Evolutionary conservation across 2,113 vertebrate species (phyloP).

Genomic region (Cathartes aura): DNA sequence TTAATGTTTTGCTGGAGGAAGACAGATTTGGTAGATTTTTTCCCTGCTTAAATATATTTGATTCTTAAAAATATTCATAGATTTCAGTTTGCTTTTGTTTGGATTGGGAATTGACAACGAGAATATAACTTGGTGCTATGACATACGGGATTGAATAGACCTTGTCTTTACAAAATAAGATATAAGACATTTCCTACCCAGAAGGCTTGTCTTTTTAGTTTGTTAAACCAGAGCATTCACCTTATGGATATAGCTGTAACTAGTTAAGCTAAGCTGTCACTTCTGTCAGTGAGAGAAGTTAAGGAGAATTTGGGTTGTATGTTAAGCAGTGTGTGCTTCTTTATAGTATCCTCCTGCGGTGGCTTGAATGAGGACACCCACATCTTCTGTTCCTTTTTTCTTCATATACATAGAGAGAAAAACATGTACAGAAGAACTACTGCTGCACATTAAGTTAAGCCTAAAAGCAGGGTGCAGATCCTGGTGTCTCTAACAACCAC

Average conservation of each 20-base stretch:
- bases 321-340: neutral
- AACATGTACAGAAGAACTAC: neutral
- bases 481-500: neutral
- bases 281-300: neutral
- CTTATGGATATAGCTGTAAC: neutral
- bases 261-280: neutral
- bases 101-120: neutral
- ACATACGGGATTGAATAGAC: neutral
- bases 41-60: neutral
- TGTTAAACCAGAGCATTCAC: neutral
- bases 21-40: neutral
- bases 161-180: neutral
- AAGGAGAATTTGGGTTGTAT: neutral
- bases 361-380: neutral
- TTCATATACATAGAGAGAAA: neutral
- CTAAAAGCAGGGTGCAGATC: neutral
- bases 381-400: neutral
- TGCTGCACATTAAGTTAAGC: neutral
- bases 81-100: neutral
- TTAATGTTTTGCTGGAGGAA: neutral
- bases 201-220: neutral
- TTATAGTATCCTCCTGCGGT: neutral
- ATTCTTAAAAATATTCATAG: neutral
- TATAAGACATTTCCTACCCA: neutral
- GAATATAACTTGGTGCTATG: neutral